Percentiles rank a stretch among this genome's conserved stretches.
These are phyloP conservation scores for Ifrita kowaldi DNA, from an alignment of 2,113 vertebrate genomes.

Conservation along the genomic window DNA sequence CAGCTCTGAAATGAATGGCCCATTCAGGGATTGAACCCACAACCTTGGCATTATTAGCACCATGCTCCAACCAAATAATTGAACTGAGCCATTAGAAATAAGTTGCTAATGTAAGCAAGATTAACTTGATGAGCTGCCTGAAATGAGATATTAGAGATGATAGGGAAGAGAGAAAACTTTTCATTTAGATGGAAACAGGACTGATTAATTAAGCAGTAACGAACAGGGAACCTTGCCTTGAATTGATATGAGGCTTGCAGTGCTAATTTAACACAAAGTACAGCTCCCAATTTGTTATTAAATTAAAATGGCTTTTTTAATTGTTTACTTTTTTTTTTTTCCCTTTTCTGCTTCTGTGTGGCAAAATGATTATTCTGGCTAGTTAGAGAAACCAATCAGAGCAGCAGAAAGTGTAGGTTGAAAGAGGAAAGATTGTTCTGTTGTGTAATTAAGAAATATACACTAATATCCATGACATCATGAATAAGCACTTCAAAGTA, in stretches of 20 bases:
- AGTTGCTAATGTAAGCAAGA: constrained; percentile 64
- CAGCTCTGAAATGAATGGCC: neutral
- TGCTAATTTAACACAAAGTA: constrained; percentile 40
- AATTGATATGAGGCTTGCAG: constrained; percentile 30
- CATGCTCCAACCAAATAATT: neutral
- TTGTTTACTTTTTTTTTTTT: constrained; percentile 32
- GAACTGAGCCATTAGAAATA: constrained; percentile 41
- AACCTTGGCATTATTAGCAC: neutral
- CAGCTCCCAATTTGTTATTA: constrained; percentile 61
- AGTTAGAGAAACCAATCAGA: constrained; percentile 51
- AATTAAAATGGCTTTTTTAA: constrained; percentile 65
- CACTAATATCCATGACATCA: constrained; percentile 42
- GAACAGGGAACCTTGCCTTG: constrained; percentile 56
- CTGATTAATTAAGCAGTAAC: constrained; percentile 62
- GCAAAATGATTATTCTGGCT: constrained; percentile 64
- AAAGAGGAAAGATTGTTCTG: neutral
- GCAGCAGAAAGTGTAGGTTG: neutral
- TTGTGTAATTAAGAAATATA: constrained; percentile 66
- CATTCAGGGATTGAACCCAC: neutral
- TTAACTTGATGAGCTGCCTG: constrained; percentile 52
- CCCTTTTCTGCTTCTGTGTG: constrained; percentile 18
- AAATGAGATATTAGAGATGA: constrained; percentile 67
- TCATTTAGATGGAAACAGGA: constrained; percentile 48
- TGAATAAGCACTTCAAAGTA: constrained; percentile 58
- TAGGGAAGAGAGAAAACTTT: constrained; percentile 58